A percentile compares a stretch with the other conserved stretches of the same genome.
Conservation (phyloP, 2,113 vertebrate species). For the Sinocyclocheilus rhinocerous region DNA sequence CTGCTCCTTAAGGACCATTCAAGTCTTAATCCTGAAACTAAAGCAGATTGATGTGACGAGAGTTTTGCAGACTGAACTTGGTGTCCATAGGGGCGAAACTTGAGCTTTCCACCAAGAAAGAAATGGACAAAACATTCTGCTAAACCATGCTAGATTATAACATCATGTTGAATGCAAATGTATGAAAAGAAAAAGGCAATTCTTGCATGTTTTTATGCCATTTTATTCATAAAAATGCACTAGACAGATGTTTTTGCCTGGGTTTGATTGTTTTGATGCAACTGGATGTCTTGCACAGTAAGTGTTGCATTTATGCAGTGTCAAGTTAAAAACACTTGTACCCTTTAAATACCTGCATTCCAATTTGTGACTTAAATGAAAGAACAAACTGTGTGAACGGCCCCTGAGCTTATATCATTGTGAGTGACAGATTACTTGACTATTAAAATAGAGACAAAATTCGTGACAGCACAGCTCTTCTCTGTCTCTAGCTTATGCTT, state of each 20-base stretch:
- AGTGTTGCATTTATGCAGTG: background rate
- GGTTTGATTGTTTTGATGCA: no score
- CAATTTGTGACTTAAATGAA: background rate
- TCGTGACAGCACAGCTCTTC: background rate
- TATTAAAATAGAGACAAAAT: background rate
- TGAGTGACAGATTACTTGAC: background rate
- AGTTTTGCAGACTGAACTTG: constrained; percentile 27
- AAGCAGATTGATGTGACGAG: background rate
- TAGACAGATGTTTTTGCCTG: background rate
- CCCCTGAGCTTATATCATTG: background rate
- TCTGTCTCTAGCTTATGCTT: background rate
- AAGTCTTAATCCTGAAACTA: background rate
- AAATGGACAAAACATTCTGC: background rate
- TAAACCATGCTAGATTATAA: background rate
- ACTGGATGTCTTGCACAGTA: no score
- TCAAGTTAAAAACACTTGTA: background rate
- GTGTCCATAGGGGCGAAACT: background rate
- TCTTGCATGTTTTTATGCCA: background rate
- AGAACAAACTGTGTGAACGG: background rate
- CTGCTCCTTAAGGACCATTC: background rate
- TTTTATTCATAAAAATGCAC: background rate
- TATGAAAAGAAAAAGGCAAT: background rate
- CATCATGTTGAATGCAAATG: background rate
- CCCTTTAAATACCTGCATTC: background rate
- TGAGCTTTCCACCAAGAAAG: background rate